Evolutionary conservation across 2,888 invertebrate species (phyloP), one percentile per base, ranked within the genome.

Genomic region (Caenorhabditis plicata): DNA sequence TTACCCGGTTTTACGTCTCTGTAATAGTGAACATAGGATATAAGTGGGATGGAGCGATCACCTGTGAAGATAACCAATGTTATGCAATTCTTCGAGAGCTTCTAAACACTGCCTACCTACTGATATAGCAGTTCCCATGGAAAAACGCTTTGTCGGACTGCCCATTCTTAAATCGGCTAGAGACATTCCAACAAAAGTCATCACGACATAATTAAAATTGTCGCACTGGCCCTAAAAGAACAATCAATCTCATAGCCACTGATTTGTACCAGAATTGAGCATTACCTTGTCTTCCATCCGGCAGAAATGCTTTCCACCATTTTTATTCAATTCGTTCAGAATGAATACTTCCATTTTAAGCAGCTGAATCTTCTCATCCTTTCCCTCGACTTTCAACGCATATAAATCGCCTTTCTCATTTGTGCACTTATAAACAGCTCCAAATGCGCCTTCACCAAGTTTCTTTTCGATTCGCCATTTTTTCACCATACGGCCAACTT

Each of bases 261-360:
- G n/a, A 9, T n/a, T 22, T 40, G 8, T 40, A 23, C n/a, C n/a
- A 15, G 7, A 8, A 36, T 17, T 36, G 17, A 11, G 19, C n/a
- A n/a, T 7, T 31, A 71, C 74, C 41, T 73, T 77, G 48, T 74
- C 76, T 52, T 71, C 70, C 39, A 77, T 77, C 47, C 74, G 69
- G 50, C 77, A 77, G 51, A 76, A 76, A 47, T 76, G 76, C 8
- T 71, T 53, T 19, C 68, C 66, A 7, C 68, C 71, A 11, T 58
- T 48, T 48, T 73, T 71, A 23, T 62, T 57, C 49, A 77, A 42
- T 46, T 68, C 73, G 38, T 52, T 54, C 31, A 76, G 51, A 36
- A 76, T 71, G 50, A 51, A 64, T n/a, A 76, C 76, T 47, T 77
- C 76, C 77, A 76, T 77, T 53, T 74, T 77, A 47, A 73, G 48